phyloP scores from a whole-genome alignment of 2,113 vertebrate species.

The Stegostoma tigrinum region DNA sequence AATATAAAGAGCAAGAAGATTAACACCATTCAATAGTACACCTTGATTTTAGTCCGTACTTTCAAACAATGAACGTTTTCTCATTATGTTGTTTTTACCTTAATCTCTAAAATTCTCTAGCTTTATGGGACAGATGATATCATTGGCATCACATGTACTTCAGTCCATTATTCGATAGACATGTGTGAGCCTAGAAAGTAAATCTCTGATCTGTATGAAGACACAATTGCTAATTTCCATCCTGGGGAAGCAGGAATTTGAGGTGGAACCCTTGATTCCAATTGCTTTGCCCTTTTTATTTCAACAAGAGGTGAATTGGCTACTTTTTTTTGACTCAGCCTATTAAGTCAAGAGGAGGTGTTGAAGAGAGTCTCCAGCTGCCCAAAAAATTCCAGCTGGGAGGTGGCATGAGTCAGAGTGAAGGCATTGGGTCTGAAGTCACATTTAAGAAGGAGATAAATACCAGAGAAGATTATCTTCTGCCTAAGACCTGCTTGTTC shows the following conservation, averaged over 20 bases:
- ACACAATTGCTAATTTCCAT: background rate
- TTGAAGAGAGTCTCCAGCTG: background rate
- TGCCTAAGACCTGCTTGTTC: background rate
- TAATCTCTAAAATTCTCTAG: background rate
- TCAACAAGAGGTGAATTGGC: background rate
- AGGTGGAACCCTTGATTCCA: background rate
- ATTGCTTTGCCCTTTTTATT: background rate
- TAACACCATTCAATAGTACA: background rate
- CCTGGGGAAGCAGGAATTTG: background rate
- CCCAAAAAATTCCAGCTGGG: background rate
- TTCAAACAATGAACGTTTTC: background rate
- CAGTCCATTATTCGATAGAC: background rate
- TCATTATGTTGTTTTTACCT: background rate
- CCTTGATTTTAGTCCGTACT: background rate
- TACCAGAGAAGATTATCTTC: background rate
- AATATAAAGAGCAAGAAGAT: background rate
- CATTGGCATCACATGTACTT: background rate
- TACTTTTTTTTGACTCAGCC: background rate
- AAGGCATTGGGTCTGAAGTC: background rate
- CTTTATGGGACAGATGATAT: background rate
- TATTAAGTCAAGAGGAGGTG: background rate
- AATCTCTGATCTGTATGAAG: background rate
- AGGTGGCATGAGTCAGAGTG: background rate
- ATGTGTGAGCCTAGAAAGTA: background rate
- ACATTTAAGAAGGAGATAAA: background rate